phyloP scores from a whole-genome alignment of 1,140 invertebrate species.

The Tribolium madens region DNA sequence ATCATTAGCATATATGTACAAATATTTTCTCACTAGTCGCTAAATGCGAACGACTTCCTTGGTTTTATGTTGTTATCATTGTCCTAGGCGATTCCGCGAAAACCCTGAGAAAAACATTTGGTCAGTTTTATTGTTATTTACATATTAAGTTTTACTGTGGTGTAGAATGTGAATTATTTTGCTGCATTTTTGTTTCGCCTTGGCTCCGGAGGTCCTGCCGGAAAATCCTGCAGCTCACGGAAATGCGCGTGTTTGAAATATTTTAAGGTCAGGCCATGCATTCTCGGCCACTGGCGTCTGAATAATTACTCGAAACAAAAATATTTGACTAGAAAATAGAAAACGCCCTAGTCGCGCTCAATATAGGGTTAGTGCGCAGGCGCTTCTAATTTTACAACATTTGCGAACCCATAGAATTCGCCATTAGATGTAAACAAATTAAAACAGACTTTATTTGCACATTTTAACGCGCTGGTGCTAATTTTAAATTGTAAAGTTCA shows the following conservation, averaged over 20 bases:
- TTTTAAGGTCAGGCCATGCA: slow-evolving; percentile 7
- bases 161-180: not conserved
- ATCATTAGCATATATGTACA: slow-evolving; percentile 14
- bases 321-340: not conserved
- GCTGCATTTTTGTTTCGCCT: no score
- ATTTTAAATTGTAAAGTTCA: slow-evolving; percentile 29
- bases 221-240: not conserved
- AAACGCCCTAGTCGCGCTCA: not conserved
- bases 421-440: slow-evolving; percentile 38
- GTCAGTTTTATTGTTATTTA: no score
- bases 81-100: not conserved
- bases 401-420: not conserved
- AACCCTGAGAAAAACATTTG: not conserved
- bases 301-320: not conserved
- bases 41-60: slow-evolving; percentile 18
- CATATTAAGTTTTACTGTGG: not conserved
- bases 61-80: not conserved
- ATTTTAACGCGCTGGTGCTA: slow-evolving; percentile 37
- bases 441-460: slow-evolving; percentile 16
- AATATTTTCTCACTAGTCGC: slow-evolving; percentile 11
- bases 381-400: slow-evolving; percentile 4
- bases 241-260: slow-evolving; percentile 22
- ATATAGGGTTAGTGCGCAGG: slow-evolving; percentile 1
- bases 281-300: not conserved
- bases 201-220: not conserved